Base-by-base conservation (phyloP, 2,113 vertebrate genomes). In the Periophthalmodon schlosseri region DNA sequence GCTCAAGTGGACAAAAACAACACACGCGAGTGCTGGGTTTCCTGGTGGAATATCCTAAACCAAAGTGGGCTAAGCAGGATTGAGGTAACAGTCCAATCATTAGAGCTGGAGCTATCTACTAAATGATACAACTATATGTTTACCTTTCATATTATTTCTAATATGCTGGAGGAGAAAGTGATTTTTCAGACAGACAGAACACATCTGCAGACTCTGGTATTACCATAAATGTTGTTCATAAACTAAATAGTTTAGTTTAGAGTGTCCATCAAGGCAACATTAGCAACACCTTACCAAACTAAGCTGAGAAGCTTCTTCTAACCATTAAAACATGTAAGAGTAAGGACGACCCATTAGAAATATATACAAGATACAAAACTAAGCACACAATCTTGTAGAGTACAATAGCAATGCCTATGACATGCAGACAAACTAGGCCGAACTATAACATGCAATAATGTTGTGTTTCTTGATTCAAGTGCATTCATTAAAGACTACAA, bases 1-100 rank as follows among this genome's bases (percentile, higher is more conserved):
- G 34, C 56, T 63, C n/a, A 61, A 47, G 68, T 23, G 77, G 69
- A 56, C 36, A 68, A 69, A 68, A 80, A 75, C 76, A 66, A 76
- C 20, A 50, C 52, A 18, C 49, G 18, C 56, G 47, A 71, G 71
- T 39, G 15, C 34, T 50, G 58, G 54, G 21, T 47, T 63, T 73
- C 16, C 56, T 18, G n/a, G 11, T 36, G 56, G 34, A 73, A 3
- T 69, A 5, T 54, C 60, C 33, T 10, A 10, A 16, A 63, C 60
- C 24, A 34, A 63, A 8, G 15, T 34, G 60, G 60, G 60, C 34
- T 20, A 63, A 34, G 28, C 60, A 20, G 15, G 13, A 63, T 16
- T 63, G 28, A 28, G 14, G 57, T 7, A 57, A 7, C 11, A 57
- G 21, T 24, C 23, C 21, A 24, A 58, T 58, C n/a, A 13, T 14